These are phyloP conservation scores for Marisa cornuarietis DNA, from an alignment of 1,140 invertebrate species.

Conservation along the genomic window DNA sequence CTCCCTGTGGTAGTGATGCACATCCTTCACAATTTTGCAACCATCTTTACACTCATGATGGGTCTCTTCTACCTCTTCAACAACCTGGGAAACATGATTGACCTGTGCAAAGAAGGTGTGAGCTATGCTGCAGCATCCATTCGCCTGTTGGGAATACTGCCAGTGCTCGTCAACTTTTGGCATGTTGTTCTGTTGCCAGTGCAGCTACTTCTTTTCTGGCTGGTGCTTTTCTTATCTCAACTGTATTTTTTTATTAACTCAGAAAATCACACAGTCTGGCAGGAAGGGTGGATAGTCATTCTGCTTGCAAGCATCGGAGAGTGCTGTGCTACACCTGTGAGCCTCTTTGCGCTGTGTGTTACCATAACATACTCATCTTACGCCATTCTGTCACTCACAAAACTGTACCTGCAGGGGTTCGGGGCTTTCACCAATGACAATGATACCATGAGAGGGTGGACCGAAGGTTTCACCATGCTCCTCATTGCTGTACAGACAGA, in stretches of 20 bases:
- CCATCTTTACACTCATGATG: slow-evolving; percentile 63
- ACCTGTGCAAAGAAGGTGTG: slow-evolving; percentile 60
- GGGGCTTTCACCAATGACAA: slow-evolving; percentile 59
- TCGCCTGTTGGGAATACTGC: slow-evolving; percentile 62
- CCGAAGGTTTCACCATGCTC: slow-evolving; percentile 71
- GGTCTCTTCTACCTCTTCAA: slow-evolving; percentile 68
- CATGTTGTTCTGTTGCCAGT: slow-evolving; percentile 66
- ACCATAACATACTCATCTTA: slow-evolving; percentile 70
- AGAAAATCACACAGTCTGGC: slow-evolving; percentile 38
- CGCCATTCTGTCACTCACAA: slow-evolving; percentile 66
- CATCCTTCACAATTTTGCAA: slow-evolving; percentile 68
- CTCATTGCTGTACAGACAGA: slow-evolving; percentile 71
- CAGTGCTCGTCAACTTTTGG: slow-evolving; percentile 63
- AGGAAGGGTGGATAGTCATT: slow-evolving; percentile 65
- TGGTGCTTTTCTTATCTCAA: slow-evolving; percentile 64
- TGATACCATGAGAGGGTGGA: slow-evolving; percentile 68
- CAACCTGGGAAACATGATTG: slow-evolving; percentile 65
- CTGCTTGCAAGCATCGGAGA: slow-evolving; percentile 67
- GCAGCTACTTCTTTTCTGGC: slow-evolving; percentile 69
- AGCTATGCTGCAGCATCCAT: slow-evolving; percentile 45
- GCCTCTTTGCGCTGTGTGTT: slow-evolving; percentile 69
- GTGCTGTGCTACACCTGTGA: slow-evolving; percentile 70
- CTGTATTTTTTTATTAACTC: slow-evolving; percentile 56
- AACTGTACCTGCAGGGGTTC: slow-evolving; percentile 67
- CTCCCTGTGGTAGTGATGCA: slow-evolving; percentile 65